These are phyloP conservation scores for Sphaeramia orbicularis DNA, from an alignment of 2,797 vertebrate genomes.

Conservation along the genomic window DNA sequence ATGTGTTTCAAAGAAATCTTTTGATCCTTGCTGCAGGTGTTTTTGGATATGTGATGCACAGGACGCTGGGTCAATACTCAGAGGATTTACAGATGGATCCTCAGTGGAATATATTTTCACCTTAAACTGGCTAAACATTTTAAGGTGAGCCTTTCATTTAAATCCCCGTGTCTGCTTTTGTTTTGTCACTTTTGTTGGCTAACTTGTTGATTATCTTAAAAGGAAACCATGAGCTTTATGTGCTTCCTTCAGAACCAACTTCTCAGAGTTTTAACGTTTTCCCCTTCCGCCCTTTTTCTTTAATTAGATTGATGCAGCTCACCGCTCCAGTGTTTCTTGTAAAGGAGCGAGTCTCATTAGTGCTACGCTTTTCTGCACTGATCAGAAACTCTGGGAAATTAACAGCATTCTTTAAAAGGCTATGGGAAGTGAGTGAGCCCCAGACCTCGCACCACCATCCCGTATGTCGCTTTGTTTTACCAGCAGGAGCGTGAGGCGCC, in stretches of 20 bases:
- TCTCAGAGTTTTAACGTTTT: constrained; percentile 28
- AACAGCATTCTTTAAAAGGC: constrained; percentile 34
- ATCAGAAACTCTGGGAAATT: constrained; percentile 39
- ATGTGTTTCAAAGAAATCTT: constrained; percentile 35
- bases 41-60: constrained; percentile 43
- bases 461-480: constrained; percentile 60
- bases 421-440: constrained; percentile 6
- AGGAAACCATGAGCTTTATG: not conserved
- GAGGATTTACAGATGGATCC: constrained; percentile 9
- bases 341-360: constrained; percentile 22
- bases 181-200: not conserved
- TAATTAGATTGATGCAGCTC: constrained; percentile 1
- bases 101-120: constrained; percentile 32
- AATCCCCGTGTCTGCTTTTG: not conserved
- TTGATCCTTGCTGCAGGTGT: constrained; percentile 20
- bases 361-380: constrained; percentile 16
- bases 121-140: constrained; percentile 42
- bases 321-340: not conserved
- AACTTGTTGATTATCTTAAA: constrained; percentile 65
- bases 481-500: not conserved
- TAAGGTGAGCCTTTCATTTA: constrained; percentile 61
- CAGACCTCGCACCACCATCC: constrained; percentile 8
- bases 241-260: constrained; percentile 14
- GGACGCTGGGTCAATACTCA: constrained; percentile 15
- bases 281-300: not conserved